Conservation (phyloP, 2,113 vertebrate species). For the Pluvianellus socialis region DNA sequence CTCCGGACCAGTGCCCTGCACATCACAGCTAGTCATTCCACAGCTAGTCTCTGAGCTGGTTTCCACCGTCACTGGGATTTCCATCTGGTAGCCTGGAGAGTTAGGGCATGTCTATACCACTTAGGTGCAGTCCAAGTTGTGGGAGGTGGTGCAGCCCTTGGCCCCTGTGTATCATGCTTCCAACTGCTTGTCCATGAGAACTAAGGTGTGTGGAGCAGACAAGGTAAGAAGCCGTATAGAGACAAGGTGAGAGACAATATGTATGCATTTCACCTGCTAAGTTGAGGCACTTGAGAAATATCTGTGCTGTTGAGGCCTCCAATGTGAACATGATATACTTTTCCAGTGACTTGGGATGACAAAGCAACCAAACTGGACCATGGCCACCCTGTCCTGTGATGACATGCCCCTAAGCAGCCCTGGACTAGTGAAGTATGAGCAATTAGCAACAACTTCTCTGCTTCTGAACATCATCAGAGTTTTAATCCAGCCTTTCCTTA, state of each 20-base stretch:
- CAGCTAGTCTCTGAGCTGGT: not conserved
- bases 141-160: not conserved
- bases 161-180: rapidly evolving
- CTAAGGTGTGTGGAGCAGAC: not conserved
- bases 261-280: not conserved
- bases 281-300: not conserved
- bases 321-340: not conserved
- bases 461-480: not conserved
- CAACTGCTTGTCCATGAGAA: not conserved
- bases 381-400: not conserved
- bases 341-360: not conserved
- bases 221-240: not conserved
- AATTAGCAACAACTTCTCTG: not conserved
- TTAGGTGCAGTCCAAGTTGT: not conserved
- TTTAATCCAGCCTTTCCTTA: not conserved
- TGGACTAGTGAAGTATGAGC: not conserved
- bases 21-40: not conserved
- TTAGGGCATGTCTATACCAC: not conserved
- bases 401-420: not conserved
- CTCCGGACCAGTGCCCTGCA: not conserved
- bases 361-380: not conserved
- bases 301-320: not conserved
- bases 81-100: not conserved
- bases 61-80: not conserved
- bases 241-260: not conserved